Percentiles rank a stretch among this genome's conserved stretches.
Conservation (phyloP, 2,797 vertebrate species). For the Neomorphus geoffroyi region DNA sequence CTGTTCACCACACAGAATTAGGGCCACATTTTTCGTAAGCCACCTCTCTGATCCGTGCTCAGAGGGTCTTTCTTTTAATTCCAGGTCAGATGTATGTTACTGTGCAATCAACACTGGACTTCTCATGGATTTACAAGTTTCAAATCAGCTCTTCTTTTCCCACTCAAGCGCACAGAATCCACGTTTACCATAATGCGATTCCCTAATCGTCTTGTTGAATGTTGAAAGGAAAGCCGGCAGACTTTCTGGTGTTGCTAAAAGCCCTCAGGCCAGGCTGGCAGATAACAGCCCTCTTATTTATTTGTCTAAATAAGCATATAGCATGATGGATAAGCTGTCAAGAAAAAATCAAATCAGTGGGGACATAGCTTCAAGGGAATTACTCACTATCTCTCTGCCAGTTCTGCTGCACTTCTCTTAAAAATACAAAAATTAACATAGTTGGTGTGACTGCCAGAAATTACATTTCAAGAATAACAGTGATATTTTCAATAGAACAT, state of each 20-base stretch:
- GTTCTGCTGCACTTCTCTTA: conserved; percentile 42
- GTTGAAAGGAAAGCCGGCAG: conserved; percentile 54
- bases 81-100: background rate
- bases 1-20: background rate
- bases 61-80: background rate
- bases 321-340: conserved; percentile 73
- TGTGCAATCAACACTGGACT: background rate
- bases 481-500: conserved; percentile 24
- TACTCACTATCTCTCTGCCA: conserved; percentile 51
- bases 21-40: background rate
- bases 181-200: background rate
- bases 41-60: background rate
- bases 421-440: conserved; percentile 61
- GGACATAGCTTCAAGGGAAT: conserved; percentile 71
- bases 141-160: background rate
- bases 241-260: conserved; percentile 67
- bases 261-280: conserved; percentile 66
- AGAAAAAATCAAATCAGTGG: conserved; percentile 66
- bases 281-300: conserved; percentile 70
- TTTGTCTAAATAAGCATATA: conserved; percentile 74
- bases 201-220: conserved; percentile 36
- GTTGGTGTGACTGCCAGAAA: conserved; percentile 44
- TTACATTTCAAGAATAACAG: conserved; percentile 22
- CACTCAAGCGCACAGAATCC: background rate
- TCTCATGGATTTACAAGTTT: background rate